Percentiles rank a stretch among this genome's conserved stretches.
Conservation (phyloP, 2,888 invertebrate genomes). For the Apodemia duryi region DNA sequence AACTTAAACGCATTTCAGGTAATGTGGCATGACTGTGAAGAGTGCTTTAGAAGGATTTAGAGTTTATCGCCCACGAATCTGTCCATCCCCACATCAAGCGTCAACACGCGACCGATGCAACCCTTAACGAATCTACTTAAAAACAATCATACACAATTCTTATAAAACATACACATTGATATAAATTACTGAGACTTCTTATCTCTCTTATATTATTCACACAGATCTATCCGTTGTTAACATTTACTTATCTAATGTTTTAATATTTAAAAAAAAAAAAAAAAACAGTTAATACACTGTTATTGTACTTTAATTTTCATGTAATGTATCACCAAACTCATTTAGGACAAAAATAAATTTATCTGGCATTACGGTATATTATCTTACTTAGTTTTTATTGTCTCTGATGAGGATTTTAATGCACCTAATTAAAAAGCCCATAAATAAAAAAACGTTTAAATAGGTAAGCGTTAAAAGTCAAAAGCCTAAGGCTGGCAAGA, state of each 20-base stretch:
- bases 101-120: conserved; percentile 43
- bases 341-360: conserved; percentile 8
- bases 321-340: conserved; percentile 2
- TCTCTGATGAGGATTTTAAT: conserved; percentile 3
- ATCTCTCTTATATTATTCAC: conserved; percentile 10
- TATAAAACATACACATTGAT: conserved; percentile 14
- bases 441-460: background rate
- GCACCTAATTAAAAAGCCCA: background rate
- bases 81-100: conserved; percentile 61
- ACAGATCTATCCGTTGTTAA: conserved; percentile 10
- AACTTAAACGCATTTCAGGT: conserved; percentile 58
- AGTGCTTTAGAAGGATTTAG: conserved; percentile 48
- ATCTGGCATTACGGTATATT: conserved; percentile 6
- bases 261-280: no score
- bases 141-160: conserved; percentile 10
- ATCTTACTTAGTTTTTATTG: conserved; percentile 13
- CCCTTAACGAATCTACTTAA: conserved; percentile 11
- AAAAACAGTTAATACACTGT: background rate
- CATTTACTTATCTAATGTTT: conserved; percentile 13
- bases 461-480: background rate
- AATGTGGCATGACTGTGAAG: conserved; percentile 49
- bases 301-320: conserved; percentile 5
- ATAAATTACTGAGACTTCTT: conserved; percentile 4
- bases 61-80: conserved; percentile 44
- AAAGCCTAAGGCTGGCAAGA: background rate